Evolutionary conservation across 1,140 invertebrate genomes (phyloP).

Genomic region (Dendrolimus kikuchii): DNA sequence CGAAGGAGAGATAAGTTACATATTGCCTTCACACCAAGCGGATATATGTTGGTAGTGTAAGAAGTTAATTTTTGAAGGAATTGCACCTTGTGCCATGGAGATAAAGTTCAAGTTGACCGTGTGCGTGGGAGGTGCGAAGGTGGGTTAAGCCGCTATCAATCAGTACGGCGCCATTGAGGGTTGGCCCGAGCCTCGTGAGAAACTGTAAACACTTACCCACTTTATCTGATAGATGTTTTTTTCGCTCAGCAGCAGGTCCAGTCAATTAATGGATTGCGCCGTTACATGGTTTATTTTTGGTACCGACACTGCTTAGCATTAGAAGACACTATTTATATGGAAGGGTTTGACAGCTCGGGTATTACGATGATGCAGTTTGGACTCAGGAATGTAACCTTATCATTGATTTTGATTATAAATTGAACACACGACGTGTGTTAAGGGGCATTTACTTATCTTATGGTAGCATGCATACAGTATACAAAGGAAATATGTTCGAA

Average conservation of each 20-base stretch:
- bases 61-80: conserved; percentile 8
- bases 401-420: conserved; percentile 23
- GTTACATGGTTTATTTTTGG: conserved; percentile 67
- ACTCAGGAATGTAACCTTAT: conserved; percentile 26
- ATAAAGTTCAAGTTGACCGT: conserved; percentile 28
- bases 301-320: conserved; percentile 52
- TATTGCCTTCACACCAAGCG: conserved; percentile 11
- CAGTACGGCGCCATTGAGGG: conserved; percentile 69
- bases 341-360: conserved; percentile 55
- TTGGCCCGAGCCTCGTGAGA: conserved; percentile 62
- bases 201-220: conserved; percentile 69
- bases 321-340: conserved; percentile 58
- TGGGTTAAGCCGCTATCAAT: conserved; percentile 63
- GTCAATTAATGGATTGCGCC: conserved; percentile 69
- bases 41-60: conserved; percentile 14
- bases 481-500: too few relatives aligned
- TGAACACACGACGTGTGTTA: conserved; percentile 8
- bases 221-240: conserved; percentile 68
- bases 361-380: conserved; percentile 44
- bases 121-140: conserved; percentile 37
- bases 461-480: neutral
- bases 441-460: conserved; percentile 6
- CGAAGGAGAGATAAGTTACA: conserved; percentile 14
- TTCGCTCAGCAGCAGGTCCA: conserved; percentile 58
- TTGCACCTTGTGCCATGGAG: conserved; percentile 7